Percentiles rank a stretch among this genome's conserved stretches.
These are phyloP conservation scores for Ostrea denselamellosa DNA, from an alignment of 1,140 invertebrate species.

Conservation along the genomic window DNA sequence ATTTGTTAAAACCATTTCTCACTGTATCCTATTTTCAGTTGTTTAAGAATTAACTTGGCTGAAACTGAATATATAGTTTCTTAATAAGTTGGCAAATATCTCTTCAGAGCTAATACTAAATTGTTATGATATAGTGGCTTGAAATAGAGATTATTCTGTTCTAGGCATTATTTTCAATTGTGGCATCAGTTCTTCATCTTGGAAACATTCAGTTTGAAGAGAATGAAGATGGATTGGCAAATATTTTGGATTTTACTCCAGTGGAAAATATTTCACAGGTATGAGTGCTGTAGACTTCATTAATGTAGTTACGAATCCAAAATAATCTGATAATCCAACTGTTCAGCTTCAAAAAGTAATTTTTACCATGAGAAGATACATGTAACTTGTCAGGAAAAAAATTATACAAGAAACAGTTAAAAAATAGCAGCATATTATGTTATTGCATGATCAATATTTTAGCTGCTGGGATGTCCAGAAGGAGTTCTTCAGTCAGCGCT, in stretches of 20 bases:
- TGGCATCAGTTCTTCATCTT: conserved; percentile 93
- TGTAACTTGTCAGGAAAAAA: too few species aligned
- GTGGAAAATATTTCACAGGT: conserved; percentile 63
- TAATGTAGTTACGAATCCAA: too few species aligned
- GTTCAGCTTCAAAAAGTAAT: too few species aligned
- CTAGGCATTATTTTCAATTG: conserved; percentile 87
- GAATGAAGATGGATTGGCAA: conserved; percentile 75
- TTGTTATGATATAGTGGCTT: not conserved
- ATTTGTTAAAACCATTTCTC: too few species aligned
- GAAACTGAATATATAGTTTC: too few species aligned
- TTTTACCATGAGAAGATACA: too few species aligned
- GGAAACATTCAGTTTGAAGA: conserved; percentile 90
- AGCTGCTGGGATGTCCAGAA: conserved; percentile 87
- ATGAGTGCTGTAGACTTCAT: conserved; percentile 8
- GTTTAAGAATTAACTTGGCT: too few species aligned
- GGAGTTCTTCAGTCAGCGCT: conserved; percentile 85
- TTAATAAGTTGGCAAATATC: too few species aligned
- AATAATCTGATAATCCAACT: not conserved
- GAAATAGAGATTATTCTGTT: conserved; percentile 28
- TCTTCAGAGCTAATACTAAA: too few species aligned
- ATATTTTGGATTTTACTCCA: conserved; percentile 61
- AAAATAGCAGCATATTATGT: too few species aligned
- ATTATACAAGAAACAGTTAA: too few species aligned
- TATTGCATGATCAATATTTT: conserved; percentile 59
- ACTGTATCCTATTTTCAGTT: too few species aligned